Base-by-base conservation (phyloP, 2,113 vertebrate species). In the Eidolon helvum region DNA sequence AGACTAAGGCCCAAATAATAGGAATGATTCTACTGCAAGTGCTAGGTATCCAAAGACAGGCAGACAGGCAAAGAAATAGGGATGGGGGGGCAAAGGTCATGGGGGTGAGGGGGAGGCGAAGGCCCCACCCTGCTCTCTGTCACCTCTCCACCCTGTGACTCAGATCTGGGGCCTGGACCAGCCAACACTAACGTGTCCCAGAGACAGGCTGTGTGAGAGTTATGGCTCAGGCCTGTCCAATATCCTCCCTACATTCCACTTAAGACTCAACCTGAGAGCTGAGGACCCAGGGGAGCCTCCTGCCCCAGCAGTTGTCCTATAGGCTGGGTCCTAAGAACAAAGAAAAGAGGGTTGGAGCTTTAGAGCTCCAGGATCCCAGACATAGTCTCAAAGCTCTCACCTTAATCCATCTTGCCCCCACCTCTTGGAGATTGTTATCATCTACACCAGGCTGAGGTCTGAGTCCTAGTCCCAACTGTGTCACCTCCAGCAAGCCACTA, bases 101-200 rank as follows among this genome's bases (percentile, higher is more conserved):
- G 26, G 38, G 18, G 33, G 45, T 24, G 0, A 16, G 35, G 30
- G 53, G 35, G 30, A 69, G 26, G 43, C 21, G 8, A 45, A 98
- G 94, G 97, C 80, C 95, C 96, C 97, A 98, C 95, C 95, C 97
- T 95, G 91, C 87, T 96, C 97, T 95, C 95, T 12, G 59, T 94
- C 90, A 97, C 96, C 84, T 96, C 95, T 97, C 97, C 94, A 96
- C 97, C 71, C 96, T 97, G 89, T 96, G 26, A 84, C 97, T 98
- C 98, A 97, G 83, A 91, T 90, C 0, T 5, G 79, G 80, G 97
- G 97, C 83, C 93, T 79, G 90, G 75, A 95, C 69, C 94, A 88
- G 91, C 86, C 78, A 72, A 95, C 43, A 3, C 72, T 83, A 71
- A 94, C 0, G 0, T 10, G 33, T 69, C 71, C 91, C 48, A 91